These are phyloP conservation scores for Hexactinellida sp. DNA, from an alignment of 37 sponge, comb jelly and placozoan species.

Conservation along the genomic window DNA sequence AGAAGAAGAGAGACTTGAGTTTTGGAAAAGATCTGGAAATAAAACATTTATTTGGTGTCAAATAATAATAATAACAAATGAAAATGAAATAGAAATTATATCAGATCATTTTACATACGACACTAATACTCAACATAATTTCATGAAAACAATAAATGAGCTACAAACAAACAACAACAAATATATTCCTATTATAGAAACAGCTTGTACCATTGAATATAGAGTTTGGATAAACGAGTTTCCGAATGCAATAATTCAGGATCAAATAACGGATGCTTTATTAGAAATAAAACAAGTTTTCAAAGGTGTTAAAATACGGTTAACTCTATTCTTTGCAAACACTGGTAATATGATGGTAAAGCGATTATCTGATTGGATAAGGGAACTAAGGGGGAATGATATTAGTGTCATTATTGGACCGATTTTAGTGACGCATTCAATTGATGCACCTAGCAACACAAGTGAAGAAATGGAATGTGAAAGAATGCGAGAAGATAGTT, in stretches of 20 bases:
- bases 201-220: background rate
- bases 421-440: background rate
- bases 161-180: background rate
- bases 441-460: background rate
- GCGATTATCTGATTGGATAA: conserved; percentile 1
- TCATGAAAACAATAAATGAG: background rate
- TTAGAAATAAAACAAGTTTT: background rate
- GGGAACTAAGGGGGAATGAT: background rate
- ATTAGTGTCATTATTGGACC: background rate
- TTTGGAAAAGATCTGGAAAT: background rate
- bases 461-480: background rate
- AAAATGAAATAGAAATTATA: background rate
- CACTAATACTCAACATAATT: background rate
- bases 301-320: background rate
- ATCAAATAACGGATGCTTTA: background rate
- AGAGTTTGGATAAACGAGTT: background rate
- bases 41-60: background rate
- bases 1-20: background rate
- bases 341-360: background rate
- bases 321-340: background rate
- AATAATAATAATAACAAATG: background rate
- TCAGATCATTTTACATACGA: background rate
- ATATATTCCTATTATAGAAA: background rate
- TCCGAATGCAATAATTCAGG: background rate
- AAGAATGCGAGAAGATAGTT: background rate